Evolutionary conservation across 1,140 invertebrate species (phyloP).

Genomic region (Eurosta solidaginis): DNA sequence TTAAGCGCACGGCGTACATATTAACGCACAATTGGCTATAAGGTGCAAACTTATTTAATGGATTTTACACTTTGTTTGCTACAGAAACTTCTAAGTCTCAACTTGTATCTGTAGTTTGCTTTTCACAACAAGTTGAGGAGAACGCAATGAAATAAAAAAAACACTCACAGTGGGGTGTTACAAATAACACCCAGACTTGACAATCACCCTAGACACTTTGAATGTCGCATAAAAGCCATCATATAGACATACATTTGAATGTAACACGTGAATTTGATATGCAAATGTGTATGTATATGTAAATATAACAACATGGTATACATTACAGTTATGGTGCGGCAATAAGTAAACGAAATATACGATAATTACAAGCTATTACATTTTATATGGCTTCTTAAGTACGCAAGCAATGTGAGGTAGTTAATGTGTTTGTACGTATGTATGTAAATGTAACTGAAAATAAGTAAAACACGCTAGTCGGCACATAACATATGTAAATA

Average conservation of each 20-base stretch:
- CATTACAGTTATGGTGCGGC: conserved; percentile 19
- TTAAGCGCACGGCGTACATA: not conserved
- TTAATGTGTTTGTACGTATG: not conserved
- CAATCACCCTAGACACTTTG: not conserved
- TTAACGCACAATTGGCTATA: conserved; percentile 3
- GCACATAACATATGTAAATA: no score
- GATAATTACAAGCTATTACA: conserved; percentile 15
- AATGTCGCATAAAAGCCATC: not conserved
- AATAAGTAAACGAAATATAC: not conserved
- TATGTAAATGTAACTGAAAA: not conserved
- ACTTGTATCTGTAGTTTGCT: not conserved
- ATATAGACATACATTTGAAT: not conserved
- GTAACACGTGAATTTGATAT: not conserved
- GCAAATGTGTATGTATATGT: not conserved
- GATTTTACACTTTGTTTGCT: conserved; percentile 13
- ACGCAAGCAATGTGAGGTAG: not conserved
- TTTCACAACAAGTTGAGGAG: not conserved
- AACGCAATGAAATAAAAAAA: conserved; percentile 20
- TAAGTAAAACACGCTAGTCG: no score
- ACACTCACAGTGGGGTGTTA: conserved; percentile 22
- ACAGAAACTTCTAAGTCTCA: not conserved
- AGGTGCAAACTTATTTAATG: not conserved
- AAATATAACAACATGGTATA: conserved; percentile 16
- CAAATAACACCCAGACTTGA: conserved; percentile 16
- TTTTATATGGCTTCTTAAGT: conserved; percentile 20